Base-by-base conservation (phyloP, 2,113 vertebrate genomes). In the Cottus gobio region DNA sequence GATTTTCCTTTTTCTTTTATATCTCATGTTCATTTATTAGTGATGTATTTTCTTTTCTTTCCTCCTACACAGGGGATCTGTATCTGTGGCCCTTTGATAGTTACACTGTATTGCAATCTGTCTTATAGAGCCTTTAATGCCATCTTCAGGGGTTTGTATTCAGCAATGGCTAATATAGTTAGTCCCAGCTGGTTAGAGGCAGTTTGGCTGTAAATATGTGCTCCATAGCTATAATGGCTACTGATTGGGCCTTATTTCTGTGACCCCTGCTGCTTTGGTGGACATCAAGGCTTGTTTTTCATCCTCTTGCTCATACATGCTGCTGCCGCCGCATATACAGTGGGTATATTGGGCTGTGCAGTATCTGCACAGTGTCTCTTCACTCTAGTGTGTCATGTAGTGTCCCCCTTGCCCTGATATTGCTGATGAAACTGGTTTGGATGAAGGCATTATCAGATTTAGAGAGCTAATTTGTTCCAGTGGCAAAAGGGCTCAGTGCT, bases 11-110 rank as follows among this genome's bases (percentile, higher is more conserved):
- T 77, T 78, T 87, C 87, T 94, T 90, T 90, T 90, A 86, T 89
- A 85, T 91, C 89, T 77, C 81, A 72, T 87, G 88, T 94, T 95
- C 90, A 94, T 95, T 92, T 94, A 94, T 95, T 93, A 92, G 93
- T 94, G 90, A 93, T 95, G 80, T 83, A 80, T 93, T 90, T 94
- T 87, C 79, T 76, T 78, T 87, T 77, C 79, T 84, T 75, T 78
- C 73, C 89, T 84, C 69, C 69, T 37, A 87, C 86, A 87, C 75
- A 12, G 50, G 90, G 91, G 91, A 86, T 85, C 71, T 83, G 88
- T 92, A 82, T 80, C 86, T 61, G 78, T 70, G 69, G 74, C 79
- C 83, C 82, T 91, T 94, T 94, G 89, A 93, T 93, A 86, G 88
- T 63, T 42, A 52, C 56, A 22, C 86, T 37, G 79, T 81, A 57